These are phyloP conservation scores for Leptinotarsa defecta DNA, from an alignment of 1,140 invertebrate genomes.

Conservation along the genomic window DNA sequence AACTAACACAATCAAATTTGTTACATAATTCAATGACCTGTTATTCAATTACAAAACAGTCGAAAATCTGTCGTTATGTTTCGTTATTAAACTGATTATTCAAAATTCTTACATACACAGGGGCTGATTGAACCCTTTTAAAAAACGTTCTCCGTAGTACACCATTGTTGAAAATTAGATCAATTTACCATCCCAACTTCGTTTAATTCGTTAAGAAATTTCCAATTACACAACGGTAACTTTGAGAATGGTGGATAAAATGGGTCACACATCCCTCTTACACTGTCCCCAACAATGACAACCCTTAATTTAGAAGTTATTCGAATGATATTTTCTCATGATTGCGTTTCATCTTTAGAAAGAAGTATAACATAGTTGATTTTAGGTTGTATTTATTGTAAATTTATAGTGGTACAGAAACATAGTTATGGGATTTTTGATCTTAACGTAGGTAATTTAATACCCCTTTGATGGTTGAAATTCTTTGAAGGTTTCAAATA, in stretches of 20 bases:
- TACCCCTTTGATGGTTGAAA: conserved; percentile 46
- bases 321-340: conserved; percentile 48
- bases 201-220: conserved; percentile 41
- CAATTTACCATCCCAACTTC: conserved; percentile 37
- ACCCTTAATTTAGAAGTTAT: conserved; percentile 49
- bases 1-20: no score
- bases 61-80: neutral
- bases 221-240: conserved; percentile 36
- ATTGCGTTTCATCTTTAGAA: conserved; percentile 34
- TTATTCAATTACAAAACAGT: no score
- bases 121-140: conserved; percentile 17
- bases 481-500: conserved; percentile 41
- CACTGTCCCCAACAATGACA: conserved; percentile 44
- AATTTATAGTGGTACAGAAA: conserved; percentile 22
- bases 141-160: conserved; percentile 4
- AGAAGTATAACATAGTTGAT: conserved; percentile 13
- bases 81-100: neutral
- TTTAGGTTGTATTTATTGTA: conserved; percentile 3
- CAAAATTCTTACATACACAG: neutral
- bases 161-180: conserved; percentile 32
- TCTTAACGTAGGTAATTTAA: conserved; percentile 46
- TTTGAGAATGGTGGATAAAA: conserved; percentile 35
- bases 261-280: conserved; percentile 41
- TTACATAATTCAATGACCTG: no score
- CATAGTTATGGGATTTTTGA: conserved; percentile 44